These are phyloP conservation scores for Corythaixoides concolor DNA, from an alignment of 2,113 vertebrate genomes.

Conservation along the genomic window DNA sequence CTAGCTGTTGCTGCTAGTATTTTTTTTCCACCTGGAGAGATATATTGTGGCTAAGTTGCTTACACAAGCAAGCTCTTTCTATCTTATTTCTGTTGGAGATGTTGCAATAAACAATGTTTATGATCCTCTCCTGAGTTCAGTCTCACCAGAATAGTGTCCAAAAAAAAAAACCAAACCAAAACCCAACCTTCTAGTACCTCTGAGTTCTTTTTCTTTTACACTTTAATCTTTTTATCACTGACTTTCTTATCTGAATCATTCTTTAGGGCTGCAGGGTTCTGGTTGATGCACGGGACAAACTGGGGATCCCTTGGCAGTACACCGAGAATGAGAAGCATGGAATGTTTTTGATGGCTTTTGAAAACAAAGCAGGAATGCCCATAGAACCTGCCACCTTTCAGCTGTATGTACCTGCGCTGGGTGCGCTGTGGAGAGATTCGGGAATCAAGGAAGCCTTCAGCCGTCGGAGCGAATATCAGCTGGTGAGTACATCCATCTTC, in stretches of 20 bases:
- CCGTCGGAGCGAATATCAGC: conserved; percentile 91
- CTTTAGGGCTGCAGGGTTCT: conserved; percentile 90
- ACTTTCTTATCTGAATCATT: not conserved
- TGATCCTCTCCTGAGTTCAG: not conserved
- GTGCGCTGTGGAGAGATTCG: conserved; percentile 85
- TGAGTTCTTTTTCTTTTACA: not conserved
- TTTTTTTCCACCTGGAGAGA: not conserved
- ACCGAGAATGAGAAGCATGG: conserved; percentile 95
- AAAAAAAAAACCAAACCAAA: not conserved
- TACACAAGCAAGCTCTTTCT: not conserved
- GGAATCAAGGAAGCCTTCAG: conserved; percentile 90
- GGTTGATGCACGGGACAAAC: conserved; percentile 95
- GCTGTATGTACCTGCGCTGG: conserved; percentile 89
- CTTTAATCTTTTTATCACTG: not conserved
- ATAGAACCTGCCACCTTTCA: conserved; percentile 93
- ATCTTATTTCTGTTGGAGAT: not conserved
- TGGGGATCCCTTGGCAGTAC: conserved; percentile 92
- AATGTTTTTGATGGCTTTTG: conserved; percentile 96
- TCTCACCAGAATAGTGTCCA: not conserved
- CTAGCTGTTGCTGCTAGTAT: not conserved
- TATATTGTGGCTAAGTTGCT: not conserved
- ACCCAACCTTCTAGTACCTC: not conserved
- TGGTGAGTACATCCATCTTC: conserved; percentile 81
- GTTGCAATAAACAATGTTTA: not conserved
- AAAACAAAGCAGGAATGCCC: conserved; percentile 86